Conservation (phyloP, 2,888 invertebrate species). For the Cotesia congregata region DNA sequence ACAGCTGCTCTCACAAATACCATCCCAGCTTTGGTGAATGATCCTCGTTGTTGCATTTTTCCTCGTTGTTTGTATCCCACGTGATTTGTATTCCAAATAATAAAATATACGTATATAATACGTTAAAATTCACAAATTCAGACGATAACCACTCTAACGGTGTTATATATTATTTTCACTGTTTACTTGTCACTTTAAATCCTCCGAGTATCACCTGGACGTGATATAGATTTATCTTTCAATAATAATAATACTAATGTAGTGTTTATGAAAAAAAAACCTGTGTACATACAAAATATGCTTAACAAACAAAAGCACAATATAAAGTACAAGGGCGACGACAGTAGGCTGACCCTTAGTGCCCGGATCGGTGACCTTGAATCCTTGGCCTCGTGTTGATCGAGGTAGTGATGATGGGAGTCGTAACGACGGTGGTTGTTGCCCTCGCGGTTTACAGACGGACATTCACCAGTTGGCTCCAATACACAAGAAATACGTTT, state of each 20-base stretch:
- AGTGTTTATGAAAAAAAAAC: background rate
- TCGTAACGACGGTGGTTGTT: slow-evolving; percentile 32
- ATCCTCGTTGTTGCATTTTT: slow-evolving; percentile 56
- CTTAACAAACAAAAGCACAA: slow-evolving; percentile 12
- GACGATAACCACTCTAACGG: background rate
- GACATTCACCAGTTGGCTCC: slow-evolving; percentile 55
- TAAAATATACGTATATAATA: slow-evolving; percentile 3
- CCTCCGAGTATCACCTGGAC: slow-evolving; percentile 27
- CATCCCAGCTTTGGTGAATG: slow-evolving; percentile 51
- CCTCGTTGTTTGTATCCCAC: slow-evolving; percentile 27
- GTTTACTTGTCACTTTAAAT: slow-evolving; percentile 20
- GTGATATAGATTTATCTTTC: slow-evolving; percentile 38
- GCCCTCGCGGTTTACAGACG: slow-evolving; percentile 51
- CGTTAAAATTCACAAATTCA: background rate
- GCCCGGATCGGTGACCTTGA: slow-evolving; percentile 45
- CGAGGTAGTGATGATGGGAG: background rate
- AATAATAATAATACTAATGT: background rate
- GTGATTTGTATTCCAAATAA: slow-evolving; percentile 22
- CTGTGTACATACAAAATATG: background rate
- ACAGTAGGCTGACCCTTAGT: slow-evolving; percentile 5
- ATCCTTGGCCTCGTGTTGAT: slow-evolving; percentile 39
- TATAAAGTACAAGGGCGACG: background rate
- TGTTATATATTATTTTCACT: slow-evolving; percentile 16
- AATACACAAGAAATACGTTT: slow-evolving; percentile 8
- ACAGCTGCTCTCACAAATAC: slow-evolving; percentile 63